Evolutionary conservation across 2,797 vertebrate species (phyloP).

Genomic region (Sebastes vulpes): DNA sequence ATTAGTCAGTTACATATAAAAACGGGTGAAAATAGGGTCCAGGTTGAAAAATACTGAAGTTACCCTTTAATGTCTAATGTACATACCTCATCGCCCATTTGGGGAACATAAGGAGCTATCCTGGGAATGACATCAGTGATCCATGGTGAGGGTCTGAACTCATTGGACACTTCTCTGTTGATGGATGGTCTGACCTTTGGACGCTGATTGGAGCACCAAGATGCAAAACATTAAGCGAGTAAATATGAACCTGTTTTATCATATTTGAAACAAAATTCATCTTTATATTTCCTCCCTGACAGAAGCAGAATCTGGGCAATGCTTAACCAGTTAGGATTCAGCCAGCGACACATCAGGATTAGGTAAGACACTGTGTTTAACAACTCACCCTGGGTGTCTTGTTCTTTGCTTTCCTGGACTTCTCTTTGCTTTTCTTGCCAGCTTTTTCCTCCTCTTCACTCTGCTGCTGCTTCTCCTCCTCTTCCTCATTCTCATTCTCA

Average conservation of each 20-base stretch:
- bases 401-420: constrained; percentile 79
- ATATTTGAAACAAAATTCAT: not conserved
- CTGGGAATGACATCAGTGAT: constrained; percentile 96
- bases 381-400: constrained; percentile 83
- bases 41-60: no score
- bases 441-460: constrained; percentile 86
- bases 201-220: constrained; percentile 60
- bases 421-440: constrained; percentile 75
- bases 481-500: constrained; percentile 84
- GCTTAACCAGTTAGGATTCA: not conserved
- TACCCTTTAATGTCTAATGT: not conserved
- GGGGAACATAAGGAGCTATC: constrained; percentile 97
- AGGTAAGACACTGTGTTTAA: not conserved
- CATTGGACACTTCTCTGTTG: constrained; percentile 88
- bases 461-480: constrained; percentile 81
- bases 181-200: constrained; percentile 83
- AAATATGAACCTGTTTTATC: not conserved
- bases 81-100: constrained; percentile 97
- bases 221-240: not conserved
- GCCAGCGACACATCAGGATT: not conserved
- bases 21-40: no score
- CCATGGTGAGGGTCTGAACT: constrained; percentile 94
- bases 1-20: no score
- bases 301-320: not conserved
- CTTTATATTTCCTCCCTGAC: not conserved